phyloP scores from a whole-genome alignment of 2,113 vertebrate species.

The Seriola aureovittata region DNA sequence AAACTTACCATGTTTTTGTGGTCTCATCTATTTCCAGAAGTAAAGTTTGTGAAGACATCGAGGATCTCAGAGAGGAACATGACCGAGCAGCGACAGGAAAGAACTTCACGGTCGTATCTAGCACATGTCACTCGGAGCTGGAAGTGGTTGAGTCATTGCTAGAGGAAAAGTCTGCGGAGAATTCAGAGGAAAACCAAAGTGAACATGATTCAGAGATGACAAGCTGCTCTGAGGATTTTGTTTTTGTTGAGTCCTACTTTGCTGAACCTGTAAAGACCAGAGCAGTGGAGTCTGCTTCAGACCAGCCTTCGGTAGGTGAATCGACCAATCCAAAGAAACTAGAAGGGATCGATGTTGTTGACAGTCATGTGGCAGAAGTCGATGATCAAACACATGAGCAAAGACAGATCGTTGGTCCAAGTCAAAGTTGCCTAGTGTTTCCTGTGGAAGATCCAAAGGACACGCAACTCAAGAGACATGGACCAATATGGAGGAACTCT shows the following conservation, averaged over 20 bases:
- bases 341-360: neutral
- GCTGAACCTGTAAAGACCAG: constrained; percentile 4
- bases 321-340: neutral
- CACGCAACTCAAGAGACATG: neutral
- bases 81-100: neutral
- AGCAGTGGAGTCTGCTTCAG: neutral
- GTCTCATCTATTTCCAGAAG: neutral
- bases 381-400: neutral
- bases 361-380: neutral
- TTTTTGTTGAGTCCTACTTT: constrained; percentile 46
- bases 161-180: neutral
- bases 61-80: neutral
- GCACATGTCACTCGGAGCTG: neutral
- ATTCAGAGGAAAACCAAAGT: neutral
- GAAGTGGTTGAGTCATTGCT: neutral
- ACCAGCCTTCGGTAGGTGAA: neutral
- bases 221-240: neutral
- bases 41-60: neutral
- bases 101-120: too few relatives aligned
- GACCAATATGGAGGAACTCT: accelerated
- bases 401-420: neutral
- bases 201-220: neutral
- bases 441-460: neutral
- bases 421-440: neutral
- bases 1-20: neutral